A percentile compares a stretch with the other conserved stretches of the same genome.
These are phyloP conservation scores for Pachyseris speciosa DNA, from an alignment of 64 coral and sea anemone genomes.

Conservation along the genomic window DNA sequence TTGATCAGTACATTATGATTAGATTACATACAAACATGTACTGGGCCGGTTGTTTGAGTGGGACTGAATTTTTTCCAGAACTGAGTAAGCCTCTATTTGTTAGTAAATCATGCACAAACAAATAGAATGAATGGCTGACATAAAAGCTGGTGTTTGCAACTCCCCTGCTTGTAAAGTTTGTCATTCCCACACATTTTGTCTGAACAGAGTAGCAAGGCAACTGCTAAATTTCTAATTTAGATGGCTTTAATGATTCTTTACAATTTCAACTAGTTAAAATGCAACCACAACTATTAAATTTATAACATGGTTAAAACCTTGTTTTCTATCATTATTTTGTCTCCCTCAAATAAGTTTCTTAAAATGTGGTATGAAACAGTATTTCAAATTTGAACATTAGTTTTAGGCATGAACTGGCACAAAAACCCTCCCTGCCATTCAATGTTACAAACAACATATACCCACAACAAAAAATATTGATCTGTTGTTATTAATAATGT, in stretches of 20 bases:
- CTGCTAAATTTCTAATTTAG: not conserved
- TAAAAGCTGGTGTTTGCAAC: too few species aligned
- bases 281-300: not conserved
- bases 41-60: too few species aligned
- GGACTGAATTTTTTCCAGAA: too few species aligned
- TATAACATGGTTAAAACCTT: not conserved
- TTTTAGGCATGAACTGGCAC: not conserved
- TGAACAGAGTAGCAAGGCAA: not conserved
- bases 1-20: too few species aligned
- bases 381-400: not conserved
- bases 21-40: too few species aligned
- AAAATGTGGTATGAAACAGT: not conserved
- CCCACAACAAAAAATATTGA: not conserved
- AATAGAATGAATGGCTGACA: too few species aligned
- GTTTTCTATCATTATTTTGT: too few species aligned
- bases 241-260: not conserved
- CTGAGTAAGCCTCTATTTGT: too few species aligned
- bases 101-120: too few species aligned
- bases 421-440: not conserved
- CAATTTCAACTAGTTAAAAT: not conserved
- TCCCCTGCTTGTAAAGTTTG: too few species aligned
- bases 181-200: too few species aligned
- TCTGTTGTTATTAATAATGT: not conserved
- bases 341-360: too few species aligned
- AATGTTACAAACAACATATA: not conserved